Base-by-base conservation (phyloP, 2,888 invertebrate genomes). In the Camptogramma bilineatum region DNA sequence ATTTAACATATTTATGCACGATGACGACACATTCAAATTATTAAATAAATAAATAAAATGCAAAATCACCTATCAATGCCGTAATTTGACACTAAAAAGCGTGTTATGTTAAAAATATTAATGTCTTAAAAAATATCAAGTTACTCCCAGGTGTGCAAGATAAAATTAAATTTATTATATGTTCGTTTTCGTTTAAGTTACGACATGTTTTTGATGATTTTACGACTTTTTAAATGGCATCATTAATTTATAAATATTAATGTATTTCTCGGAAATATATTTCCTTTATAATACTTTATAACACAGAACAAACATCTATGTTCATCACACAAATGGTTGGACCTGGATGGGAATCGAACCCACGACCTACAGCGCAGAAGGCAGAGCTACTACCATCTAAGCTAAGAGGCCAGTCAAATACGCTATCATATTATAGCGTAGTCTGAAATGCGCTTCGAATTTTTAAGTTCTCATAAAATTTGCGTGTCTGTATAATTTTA, bases 81-180 rank as follows among this genome's bases (percentile, higher is more conserved):
- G 64, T 71, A 68, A 71, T 68, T 50, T 63, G 68, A 71, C 53
- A 66, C 68, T 42, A 46, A 58, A 65, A 65, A 62, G 46, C 58
- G 34, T 39, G 61, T 65, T 61, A 65, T 61, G 48, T 53, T 54
- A 65, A 61, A 54, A 47, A 61, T 52, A 53, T 53, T 61, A 53
- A 64, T 60, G 60, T 60, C 48, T 21, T 24, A 46, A 42, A 62
- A 65, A 62, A 54, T 53, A 71, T 71, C 63, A 60, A 2, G 47
- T 72, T 70, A 58, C 70, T 18, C n/a, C 48, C 76, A 76, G 75
- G 75, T 76, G 76, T 68, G 68, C 74, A 54, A 16, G 58, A 46
- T 62, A 70, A 71, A 53, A 72, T 68, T 59, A 59, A 60, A 64
- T 62, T 63, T 60, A 60, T 59, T 62, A 56, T 62, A 62, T 53